A percentile compares a stretch with the other conserved stretches of the same genome.
phyloP scores from a whole-genome alignment of 2,888 invertebrate genomes.

The Agrochola lychnidis region DNA sequence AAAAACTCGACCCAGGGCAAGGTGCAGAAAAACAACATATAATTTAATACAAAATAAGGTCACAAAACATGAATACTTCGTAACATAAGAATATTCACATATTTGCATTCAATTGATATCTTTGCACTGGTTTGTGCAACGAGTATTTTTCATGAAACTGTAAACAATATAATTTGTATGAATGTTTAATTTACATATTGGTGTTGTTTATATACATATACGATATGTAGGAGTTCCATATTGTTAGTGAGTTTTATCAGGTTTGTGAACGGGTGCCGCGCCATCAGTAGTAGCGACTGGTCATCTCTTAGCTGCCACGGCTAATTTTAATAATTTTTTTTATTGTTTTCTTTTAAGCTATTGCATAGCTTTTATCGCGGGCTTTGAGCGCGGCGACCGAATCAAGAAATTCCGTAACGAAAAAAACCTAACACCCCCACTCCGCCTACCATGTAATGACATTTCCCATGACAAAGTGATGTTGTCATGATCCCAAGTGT shows the following conservation, averaged over 20 bases:
- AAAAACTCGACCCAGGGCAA: conserved; percentile 13
- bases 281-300: too few relatives aligned
- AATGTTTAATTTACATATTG: conserved; percentile 15
- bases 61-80: conserved; percentile 23
- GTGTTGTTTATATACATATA: background rate
- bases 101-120: conserved; percentile 51
- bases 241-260: background rate
- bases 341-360: too few relatives aligned
- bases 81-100: conserved; percentile 17
- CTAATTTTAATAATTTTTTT: too few relatives aligned
- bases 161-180: conserved; percentile 38
- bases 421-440: too few relatives aligned
- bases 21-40: conserved; percentile 29
- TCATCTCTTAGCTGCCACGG: too few relatives aligned
- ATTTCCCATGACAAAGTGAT: too few relatives aligned
- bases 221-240: background rate
- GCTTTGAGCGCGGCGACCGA: too few relatives aligned
- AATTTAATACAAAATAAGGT: conserved; percentile 23
- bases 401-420: too few relatives aligned
- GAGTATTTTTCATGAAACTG: conserved; percentile 36
- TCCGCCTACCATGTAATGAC: too few relatives aligned
- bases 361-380: too few relatives aligned
- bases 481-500: too few relatives aligned
- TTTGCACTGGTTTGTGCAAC: conserved; percentile 24
- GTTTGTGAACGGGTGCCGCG: too few relatives aligned